Conservation (phyloP, 2,888 invertebrate species). For the Nomada ferruginata region DNA sequence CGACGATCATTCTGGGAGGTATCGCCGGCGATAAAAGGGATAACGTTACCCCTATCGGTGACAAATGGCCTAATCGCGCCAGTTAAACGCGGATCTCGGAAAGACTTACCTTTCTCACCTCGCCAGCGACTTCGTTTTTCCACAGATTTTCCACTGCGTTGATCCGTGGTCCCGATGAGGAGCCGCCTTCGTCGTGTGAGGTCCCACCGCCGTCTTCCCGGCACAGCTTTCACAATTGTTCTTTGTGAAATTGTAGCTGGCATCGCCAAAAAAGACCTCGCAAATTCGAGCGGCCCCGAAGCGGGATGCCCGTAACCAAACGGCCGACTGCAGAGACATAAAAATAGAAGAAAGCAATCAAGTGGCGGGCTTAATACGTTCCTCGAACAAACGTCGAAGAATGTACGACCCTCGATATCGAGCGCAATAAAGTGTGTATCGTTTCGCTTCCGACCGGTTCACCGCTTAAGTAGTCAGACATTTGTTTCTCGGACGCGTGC, state of each 20-base stretch:
- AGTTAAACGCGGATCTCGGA: not conserved
- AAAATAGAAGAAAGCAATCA: slow-evolving; percentile 22
- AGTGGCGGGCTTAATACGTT: slow-evolving; percentile 25
- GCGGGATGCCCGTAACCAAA: too few relatives aligned
- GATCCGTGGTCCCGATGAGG: not conserved
- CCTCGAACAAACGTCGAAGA: slow-evolving; percentile 2
- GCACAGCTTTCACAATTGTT: not conserved
- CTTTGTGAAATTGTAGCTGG: not conserved
- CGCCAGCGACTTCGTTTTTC: not conserved
- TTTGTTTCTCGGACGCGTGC: slow-evolving; percentile 42
- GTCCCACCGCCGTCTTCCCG: slow-evolving; percentile 15
- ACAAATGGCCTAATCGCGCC: slow-evolving; percentile 23
- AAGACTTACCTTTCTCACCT: not conserved
- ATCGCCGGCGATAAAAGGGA: slow-evolving; percentile 17
- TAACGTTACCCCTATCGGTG: slow-evolving; percentile 12
- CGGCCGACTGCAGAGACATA: not conserved
- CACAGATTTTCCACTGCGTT: not conserved
- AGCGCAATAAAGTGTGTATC: slow-evolving; percentile 15
- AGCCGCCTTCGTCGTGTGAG: slow-evolving; percentile 33
- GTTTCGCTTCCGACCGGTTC: not conserved
- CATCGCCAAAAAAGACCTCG: not conserved
- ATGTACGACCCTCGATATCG: slow-evolving; percentile 20
- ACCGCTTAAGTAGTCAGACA: slow-evolving; percentile 25
- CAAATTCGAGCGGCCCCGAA: not conserved
- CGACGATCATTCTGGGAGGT: slow-evolving; percentile 9